A percentile compares a stretch with the other conserved stretches of the same genome.
These are phyloP conservation scores for Enteromius unitaeniatus DNA, from an alignment of 2,797 vertebrate species.

Conservation along the genomic window DNA sequence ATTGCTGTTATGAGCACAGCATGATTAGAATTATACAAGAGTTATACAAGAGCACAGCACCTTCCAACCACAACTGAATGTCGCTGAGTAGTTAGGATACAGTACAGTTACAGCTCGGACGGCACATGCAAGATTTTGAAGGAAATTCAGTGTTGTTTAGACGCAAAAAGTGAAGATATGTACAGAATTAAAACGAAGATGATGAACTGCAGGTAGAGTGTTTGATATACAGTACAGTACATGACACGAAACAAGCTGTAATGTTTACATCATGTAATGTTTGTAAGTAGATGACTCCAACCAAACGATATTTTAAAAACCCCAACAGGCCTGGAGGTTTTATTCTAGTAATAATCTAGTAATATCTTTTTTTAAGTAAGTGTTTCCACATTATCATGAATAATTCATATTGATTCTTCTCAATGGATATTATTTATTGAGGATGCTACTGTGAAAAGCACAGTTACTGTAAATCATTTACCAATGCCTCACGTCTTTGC, in stretches of 20 bases:
- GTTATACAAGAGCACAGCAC: constrained; percentile 23
- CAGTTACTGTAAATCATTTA: constrained; percentile 26
- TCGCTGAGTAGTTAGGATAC: constrained; percentile 14
- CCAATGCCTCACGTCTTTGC: constrained; percentile 34
- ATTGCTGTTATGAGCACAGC: constrained; percentile 43
- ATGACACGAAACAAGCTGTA: constrained; percentile 35
- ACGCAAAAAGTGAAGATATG: not conserved
- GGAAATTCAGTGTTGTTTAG: constrained; percentile 12
- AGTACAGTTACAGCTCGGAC: not conserved
- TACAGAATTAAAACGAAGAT: not conserved
- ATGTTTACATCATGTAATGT: constrained; percentile 52
- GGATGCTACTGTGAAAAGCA: constrained; percentile 45
- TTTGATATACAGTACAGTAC: constrained; percentile 1
- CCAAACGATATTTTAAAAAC: constrained; percentile 36
- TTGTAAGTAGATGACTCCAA: not conserved
- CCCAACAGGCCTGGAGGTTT: constrained; percentile 23
- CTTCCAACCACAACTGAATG: constrained; percentile 25
- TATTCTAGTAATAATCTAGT: constrained; percentile 33
- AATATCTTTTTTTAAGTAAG: constrained; percentile 25
- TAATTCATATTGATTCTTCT: constrained; percentile 23
- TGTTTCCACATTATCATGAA: constrained; percentile 28
- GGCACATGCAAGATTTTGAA: not conserved
- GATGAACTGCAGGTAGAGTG: not conserved
- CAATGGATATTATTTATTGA: constrained; percentile 43
- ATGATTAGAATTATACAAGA: constrained; percentile 12